These are phyloP conservation scores for Rousettus madagascariensis DNA, from an alignment of 2,797 vertebrate species.

Conservation along the genomic window DNA sequence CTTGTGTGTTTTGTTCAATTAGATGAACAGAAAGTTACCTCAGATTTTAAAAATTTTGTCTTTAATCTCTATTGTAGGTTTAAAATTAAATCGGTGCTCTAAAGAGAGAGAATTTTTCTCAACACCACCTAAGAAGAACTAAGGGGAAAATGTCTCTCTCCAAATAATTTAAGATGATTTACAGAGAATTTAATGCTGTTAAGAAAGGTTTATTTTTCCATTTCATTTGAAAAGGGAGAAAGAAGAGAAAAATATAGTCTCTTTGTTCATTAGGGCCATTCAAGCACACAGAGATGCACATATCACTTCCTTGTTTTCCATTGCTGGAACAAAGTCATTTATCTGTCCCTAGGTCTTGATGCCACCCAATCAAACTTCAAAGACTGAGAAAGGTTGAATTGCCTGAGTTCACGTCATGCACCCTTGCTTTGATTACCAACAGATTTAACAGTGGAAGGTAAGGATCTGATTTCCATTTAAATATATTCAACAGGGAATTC, in stretches of 20 bases:
- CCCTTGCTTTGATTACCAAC: not conserved
- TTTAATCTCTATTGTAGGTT: not conserved
- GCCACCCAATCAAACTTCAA: not conserved
- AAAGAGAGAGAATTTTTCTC: not conserved
- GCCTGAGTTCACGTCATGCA: not conserved
- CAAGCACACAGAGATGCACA: not conserved
- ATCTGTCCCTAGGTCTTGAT: not conserved
- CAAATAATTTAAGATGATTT: slow-evolving; percentile 38
- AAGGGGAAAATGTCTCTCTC: not conserved
- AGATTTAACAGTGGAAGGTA: not conserved
- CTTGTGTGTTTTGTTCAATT: not conserved
- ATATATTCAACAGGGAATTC: not conserved
- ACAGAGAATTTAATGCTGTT: not conserved
- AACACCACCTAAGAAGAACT: not conserved
- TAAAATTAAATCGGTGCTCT: slow-evolving; percentile 19
- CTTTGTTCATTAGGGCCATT: not conserved
- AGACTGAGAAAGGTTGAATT: not conserved
- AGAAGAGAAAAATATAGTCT: not conserved
- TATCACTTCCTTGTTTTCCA: not conserved
- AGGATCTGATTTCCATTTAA: slow-evolving; percentile 27
- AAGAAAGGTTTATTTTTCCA: not conserved
- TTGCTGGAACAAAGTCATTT: not conserved
- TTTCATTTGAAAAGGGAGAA: not conserved
- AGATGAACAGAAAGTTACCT: slow-evolving; percentile 7
- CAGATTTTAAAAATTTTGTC: not conserved